Evolutionary conservation across 2,888 invertebrate species (phyloP).

Genomic region (Girardia tigrina): DNA sequence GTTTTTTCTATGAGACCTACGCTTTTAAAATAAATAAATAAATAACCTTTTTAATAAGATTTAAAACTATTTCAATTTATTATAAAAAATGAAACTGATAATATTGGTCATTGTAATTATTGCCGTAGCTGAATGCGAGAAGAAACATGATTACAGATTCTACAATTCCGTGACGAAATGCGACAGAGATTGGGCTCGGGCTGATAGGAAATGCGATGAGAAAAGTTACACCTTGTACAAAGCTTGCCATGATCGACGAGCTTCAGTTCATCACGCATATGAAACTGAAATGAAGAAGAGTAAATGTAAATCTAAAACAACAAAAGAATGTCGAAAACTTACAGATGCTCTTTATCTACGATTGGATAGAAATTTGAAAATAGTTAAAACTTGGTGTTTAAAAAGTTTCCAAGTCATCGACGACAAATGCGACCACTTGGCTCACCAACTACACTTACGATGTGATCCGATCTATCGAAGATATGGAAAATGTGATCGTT

Average conservation of each 20-base stretch:
- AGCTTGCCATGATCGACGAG: neutral
- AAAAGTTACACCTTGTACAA: neutral
- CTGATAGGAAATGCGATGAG: constrained; percentile 4
- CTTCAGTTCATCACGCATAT: neutral
- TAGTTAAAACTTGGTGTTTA: neutral
- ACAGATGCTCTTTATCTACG: neutral
- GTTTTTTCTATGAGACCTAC: neutral
- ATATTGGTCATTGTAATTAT: neutral
- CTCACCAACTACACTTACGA: neutral
- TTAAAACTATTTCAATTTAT: neutral
- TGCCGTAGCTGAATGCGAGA: neutral
- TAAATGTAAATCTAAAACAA: neutral
- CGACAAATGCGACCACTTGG: neutral
- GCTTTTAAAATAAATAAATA: neutral
- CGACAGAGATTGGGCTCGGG: constrained; percentile 12
- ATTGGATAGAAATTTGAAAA: neutral
- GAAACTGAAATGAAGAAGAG: neutral
- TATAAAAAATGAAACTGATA: neutral
- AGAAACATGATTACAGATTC: constrained; percentile 7
- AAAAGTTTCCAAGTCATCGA: neutral
- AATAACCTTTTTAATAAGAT: neutral
- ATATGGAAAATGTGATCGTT: neutral
- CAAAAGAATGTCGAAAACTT: neutral
- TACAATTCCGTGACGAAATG: neutral
- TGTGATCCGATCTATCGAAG: neutral